These are phyloP conservation scores for Drosophila kambysellisi DNA, from an alignment of 2,888 invertebrate species.

Conservation along the genomic window DNA sequence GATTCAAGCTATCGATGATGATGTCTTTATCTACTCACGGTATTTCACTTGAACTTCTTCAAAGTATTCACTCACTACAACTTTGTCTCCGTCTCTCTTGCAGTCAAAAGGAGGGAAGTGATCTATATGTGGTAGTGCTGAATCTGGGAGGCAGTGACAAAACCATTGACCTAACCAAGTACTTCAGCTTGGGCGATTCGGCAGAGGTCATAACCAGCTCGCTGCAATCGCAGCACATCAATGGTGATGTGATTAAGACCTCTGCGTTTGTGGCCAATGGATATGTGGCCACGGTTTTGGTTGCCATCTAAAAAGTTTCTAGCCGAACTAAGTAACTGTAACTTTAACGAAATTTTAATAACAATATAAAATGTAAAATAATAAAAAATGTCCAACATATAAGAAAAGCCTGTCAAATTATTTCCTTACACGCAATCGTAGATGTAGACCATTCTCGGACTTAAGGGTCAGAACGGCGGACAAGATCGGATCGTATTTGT, in stretches of 20 bases:
- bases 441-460: constrained; percentile 85
- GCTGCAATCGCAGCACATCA: constrained; percentile 79
- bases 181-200: constrained; percentile 69
- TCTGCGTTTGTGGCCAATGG: constrained; percentile 68
- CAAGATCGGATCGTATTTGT: constrained; percentile 84
- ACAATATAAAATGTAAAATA: neutral
- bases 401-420: constrained; percentile 16
- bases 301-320: constrained; percentile 54
- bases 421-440: constrained; percentile 83
- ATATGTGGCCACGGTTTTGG: constrained; percentile 82
- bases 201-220: constrained; percentile 84
- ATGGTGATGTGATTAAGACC: constrained; percentile 80
- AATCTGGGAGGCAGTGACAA: constrained; percentile 86
- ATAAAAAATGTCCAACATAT: neutral
- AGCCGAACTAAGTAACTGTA: neutral
- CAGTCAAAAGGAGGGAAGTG: constrained; percentile 76
- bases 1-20: constrained; percentile 74
- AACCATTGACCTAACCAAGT: constrained; percentile 84
- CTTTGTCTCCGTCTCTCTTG: neutral
- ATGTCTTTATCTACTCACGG: constrained; percentile 83
- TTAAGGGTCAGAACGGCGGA: constrained; percentile 86
- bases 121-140: constrained; percentile 85
- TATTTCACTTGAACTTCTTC: constrained; percentile 13
- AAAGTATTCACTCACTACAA: neutral
- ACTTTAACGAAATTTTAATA: neutral